Evolutionary conservation across 2,888 invertebrate genomes (phyloP).

Genomic region (Torymus texanus): DNA sequence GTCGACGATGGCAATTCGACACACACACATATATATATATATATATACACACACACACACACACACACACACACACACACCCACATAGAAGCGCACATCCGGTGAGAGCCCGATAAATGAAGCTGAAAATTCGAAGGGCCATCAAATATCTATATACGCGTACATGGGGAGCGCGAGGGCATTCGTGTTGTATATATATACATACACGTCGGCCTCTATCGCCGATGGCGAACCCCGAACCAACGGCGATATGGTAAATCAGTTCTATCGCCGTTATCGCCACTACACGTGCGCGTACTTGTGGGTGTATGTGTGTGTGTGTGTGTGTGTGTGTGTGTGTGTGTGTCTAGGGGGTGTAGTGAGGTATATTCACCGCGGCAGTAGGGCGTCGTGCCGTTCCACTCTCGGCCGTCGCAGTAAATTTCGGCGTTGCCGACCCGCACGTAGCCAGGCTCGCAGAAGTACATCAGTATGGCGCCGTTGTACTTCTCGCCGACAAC

Average conservation of each 20-base stretch:
- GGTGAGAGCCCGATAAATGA: constrained; percentile 16
- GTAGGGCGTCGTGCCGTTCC: constrained; percentile 82
- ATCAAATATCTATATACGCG: constrained; percentile 1
- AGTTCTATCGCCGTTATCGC: constrained; percentile 22
- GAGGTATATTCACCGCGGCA: constrained; percentile 78
- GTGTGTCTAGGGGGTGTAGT: background rate
- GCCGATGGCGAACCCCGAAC: constrained; percentile 17
- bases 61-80: too few species aligned
- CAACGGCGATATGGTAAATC: constrained; percentile 38
- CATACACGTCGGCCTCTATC: background rate
- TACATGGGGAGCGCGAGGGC: too few species aligned
- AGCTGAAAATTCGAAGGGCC: constrained; percentile 38
- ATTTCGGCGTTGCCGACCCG: constrained; percentile 79
- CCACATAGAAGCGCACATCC: too few species aligned
- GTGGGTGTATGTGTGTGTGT: background rate
- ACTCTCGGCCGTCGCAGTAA: constrained; percentile 84
- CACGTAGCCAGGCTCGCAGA: constrained; percentile 81
- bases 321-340: background rate
- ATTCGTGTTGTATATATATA: too few species aligned
- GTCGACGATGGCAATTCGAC: background rate
- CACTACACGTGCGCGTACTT: background rate
- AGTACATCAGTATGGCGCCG: constrained; percentile 80
- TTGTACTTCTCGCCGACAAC: constrained; percentile 76
- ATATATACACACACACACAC: too few species aligned
- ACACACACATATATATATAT: too few species aligned